phyloP scores from a whole-genome alignment of 2,888 invertebrate species.

The Meta bourneti region DNA sequence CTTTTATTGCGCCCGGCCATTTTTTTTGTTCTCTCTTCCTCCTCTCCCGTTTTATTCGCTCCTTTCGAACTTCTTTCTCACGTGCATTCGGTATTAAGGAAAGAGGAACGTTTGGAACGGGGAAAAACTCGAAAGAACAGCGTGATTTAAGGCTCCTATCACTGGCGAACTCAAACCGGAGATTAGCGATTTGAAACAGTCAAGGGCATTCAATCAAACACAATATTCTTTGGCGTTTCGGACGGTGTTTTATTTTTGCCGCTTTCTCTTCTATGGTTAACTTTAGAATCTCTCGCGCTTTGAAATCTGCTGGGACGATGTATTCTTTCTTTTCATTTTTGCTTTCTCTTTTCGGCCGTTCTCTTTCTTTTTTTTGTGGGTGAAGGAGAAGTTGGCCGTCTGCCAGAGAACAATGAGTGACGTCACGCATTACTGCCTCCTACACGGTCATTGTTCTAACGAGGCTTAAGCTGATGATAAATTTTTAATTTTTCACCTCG shows the following conservation, averaged over 20 bases:
- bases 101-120: not conserved
- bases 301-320: slow-evolving; percentile 49
- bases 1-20: slow-evolving; percentile 56
- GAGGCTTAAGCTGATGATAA: slow-evolving; percentile 28
- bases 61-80: slow-evolving; percentile 1
- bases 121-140: slow-evolving; percentile 36
- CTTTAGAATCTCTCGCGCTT: slow-evolving; percentile 68
- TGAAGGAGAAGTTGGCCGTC: slow-evolving; percentile 56
- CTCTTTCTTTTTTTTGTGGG: slow-evolving; percentile 24
- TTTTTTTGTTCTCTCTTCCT: slow-evolving; percentile 12
- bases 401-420: slow-evolving; percentile 74
- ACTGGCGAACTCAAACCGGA: slow-evolving; percentile 47
- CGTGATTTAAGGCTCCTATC: slow-evolving; percentile 66
- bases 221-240: slow-evolving; percentile 58
- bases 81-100: slow-evolving; percentile 22
- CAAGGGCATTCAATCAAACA: slow-evolving; percentile 74
- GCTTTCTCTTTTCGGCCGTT: slow-evolving; percentile 7
- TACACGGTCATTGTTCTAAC: slow-evolving; percentile 72
- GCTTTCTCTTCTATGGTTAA: slow-evolving; percentile 10
- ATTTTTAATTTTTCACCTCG: slow-evolving; percentile 19
- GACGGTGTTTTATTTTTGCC: slow-evolving; percentile 22
- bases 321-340: slow-evolving; percentile 27
- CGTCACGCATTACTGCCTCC: slow-evolving; percentile 61
- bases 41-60: slow-evolving; percentile 12
- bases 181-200: slow-evolving; percentile 73